Evolutionary conservation across 2,797 vertebrate genomes (phyloP), one percentile per base, ranked within the genome.

Genomic region (Anas acuta): DNA sequence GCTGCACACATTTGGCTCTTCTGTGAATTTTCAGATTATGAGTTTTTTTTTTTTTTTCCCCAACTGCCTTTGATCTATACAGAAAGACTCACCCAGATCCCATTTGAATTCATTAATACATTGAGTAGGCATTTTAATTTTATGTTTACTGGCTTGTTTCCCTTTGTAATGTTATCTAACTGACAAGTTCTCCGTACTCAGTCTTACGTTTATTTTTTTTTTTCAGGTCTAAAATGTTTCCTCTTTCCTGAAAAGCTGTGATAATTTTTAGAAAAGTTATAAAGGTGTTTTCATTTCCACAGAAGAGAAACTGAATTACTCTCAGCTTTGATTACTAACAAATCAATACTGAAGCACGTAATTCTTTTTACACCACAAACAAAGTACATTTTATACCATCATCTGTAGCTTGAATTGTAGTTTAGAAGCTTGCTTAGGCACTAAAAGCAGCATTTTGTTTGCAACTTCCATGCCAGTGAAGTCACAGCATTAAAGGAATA

Each of bases 61-160:
- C 20, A 84, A 62, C 81, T 90, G 77, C 88, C 87, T 96, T 96
- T 97, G 91, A 97, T 96, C 91, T 89, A 7, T 87, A 81, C 86
- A 80, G 89, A 92, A 93, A 75, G 85, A 60, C 35, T 94, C 76
- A 75, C 71, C 33, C 91, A 78, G 84, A 56, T 80, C 90, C 92
- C 85, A 71, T 91, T 65, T 96, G 81, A 95, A 95, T 95, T 84
- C 88, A 89, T 95, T 94, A 92, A 90, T 95, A 74, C 58, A 84
- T 91, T 77, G 77, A 94, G 90, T 69, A 96, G 92, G 87, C 81
- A 70, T 92, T 94, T 95, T 95, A 89, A 83, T 93, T 80, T 80
- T 41, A 54, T 94, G 81, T 97, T 96, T 93, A 69, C 91, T 87
- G 95, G 41, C 65, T 94, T 87, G 54, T 92, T 96, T 92, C 85